Evolutionary conservation across 1,140 invertebrate genomes (phyloP).

Genomic region (Colletes latitarsis): DNA sequence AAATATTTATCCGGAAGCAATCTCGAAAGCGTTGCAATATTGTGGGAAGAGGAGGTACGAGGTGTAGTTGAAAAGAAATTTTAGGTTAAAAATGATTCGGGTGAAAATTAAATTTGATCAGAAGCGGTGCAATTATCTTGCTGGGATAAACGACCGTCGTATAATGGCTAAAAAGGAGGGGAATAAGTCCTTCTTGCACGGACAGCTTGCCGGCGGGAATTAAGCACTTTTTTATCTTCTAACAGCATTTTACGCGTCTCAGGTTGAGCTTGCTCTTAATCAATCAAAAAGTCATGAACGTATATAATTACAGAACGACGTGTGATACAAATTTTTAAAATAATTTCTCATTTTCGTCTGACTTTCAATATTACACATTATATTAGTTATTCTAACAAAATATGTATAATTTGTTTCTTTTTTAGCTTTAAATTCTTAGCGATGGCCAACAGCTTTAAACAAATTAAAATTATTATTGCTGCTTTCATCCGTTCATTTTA

Average conservation of each 20-base stretch:
- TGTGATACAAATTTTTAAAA: conserved; percentile 33
- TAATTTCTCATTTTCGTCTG: neutral
- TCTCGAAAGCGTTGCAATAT: neutral
- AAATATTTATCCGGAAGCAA: neutral
- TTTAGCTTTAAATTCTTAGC: no score
- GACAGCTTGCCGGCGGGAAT: conserved; percentile 71
- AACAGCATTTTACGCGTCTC: conserved; percentile 66
- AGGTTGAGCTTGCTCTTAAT: conserved; percentile 72
- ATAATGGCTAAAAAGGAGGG: conserved; percentile 61
- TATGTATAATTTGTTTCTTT: neutral
- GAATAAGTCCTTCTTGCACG: conserved; percentile 37
- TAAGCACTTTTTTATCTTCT: conserved; percentile 79
- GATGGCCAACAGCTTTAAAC: no score
- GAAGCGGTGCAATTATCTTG: conserved; percentile 69
- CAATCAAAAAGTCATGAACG: conserved; percentile 76
- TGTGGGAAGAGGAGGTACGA: no score
- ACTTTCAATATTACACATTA: neutral
- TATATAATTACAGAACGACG: conserved; percentile 68
- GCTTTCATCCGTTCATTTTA: no score
- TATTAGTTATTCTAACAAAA: neutral
- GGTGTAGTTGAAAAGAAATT: conserved; percentile 9
- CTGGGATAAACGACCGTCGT: conserved; percentile 64
- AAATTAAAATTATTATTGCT: no score
- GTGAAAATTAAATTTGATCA: conserved; percentile 73
- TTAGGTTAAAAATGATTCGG: conserved; percentile 21